Evolutionary conservation across 2,888 invertebrate genomes (phyloP).

Genomic region (Lasioglossum calceatum): DNA sequence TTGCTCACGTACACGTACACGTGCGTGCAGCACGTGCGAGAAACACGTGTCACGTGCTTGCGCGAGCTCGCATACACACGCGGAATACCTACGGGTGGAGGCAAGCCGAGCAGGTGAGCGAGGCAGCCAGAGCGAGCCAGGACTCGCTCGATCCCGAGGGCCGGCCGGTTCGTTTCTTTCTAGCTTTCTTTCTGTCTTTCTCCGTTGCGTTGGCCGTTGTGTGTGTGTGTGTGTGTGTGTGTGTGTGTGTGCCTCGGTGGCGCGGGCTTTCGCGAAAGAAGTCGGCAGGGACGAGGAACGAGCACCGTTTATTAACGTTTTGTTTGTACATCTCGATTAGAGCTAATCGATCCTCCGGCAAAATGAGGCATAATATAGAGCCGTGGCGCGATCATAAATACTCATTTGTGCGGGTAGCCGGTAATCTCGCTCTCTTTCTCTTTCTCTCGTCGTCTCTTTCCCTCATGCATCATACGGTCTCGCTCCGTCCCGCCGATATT

Average conservation of each 20-base stretch:
- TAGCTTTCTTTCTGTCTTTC: slow-evolving; percentile 26
- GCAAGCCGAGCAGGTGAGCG: slow-evolving; percentile 2
- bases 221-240: neutral
- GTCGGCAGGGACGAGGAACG: slow-evolving; percentile 35
- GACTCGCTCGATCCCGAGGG: slow-evolving; percentile 42
- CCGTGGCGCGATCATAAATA: slow-evolving; percentile 78
- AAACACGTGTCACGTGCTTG: slow-evolving; percentile 57
- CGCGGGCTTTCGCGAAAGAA: slow-evolving; percentile 31
- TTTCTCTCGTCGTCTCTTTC: neutral
- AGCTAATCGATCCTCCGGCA: slow-evolving; percentile 76
- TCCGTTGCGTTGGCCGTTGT: neutral
- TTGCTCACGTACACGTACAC: slow-evolving; percentile 38
- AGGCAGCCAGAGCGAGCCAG: neutral
- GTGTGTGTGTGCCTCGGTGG: neutral
- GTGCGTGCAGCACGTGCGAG: slow-evolving; percentile 61
- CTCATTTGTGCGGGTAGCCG: slow-evolving; percentile 77
- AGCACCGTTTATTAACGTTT: slow-evolving; percentile 71
- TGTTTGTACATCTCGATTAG: slow-evolving; percentile 77
- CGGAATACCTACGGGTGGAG: slow-evolving; percentile 39
- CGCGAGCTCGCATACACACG: slow-evolving; percentile 22
- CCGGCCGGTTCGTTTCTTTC: slow-evolving; percentile 52
- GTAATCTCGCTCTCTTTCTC: slow-evolving; percentile 8
- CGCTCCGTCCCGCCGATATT: slow-evolving; percentile 55
- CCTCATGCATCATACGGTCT: neutral
- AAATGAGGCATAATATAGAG: slow-evolving; percentile 79